Evolutionary conservation across 2,888 invertebrate species (phyloP).

Genomic region (Diploptera punctata): DNA sequence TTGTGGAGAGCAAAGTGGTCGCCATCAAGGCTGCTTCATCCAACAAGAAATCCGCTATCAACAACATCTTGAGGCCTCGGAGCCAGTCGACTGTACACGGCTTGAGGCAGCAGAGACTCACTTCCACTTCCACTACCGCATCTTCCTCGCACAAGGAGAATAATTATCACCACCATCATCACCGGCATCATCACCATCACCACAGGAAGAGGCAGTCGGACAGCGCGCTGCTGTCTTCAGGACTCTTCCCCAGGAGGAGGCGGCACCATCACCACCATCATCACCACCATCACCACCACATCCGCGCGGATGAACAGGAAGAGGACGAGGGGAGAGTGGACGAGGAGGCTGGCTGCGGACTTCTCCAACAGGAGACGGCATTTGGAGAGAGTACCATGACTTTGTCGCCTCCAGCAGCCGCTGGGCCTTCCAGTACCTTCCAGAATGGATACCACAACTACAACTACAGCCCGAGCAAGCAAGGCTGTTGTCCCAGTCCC

Average conservation of each 20-base stretch:
- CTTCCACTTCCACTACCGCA: conserved; percentile 55
- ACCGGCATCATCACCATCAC: conserved; percentile 46
- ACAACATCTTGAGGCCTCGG: conserved; percentile 18
- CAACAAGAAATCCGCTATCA: conserved; percentile 9
- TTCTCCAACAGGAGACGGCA: conserved; percentile 34
- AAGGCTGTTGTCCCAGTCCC: conserved; percentile 30
- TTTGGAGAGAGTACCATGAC: conserved; percentile 31
- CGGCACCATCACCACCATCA: conserved; percentile 42
- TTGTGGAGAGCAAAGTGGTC: conserved; percentile 75
- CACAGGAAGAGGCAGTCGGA: conserved; percentile 44
- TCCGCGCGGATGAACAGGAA: conserved; percentile 25
- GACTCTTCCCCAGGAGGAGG: conserved; percentile 38
- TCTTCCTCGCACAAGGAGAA: conserved; percentile 55
- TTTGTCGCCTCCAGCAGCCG: conserved; percentile 27
- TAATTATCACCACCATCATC: conserved; percentile 45
- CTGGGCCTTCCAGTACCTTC: conserved; percentile 26
- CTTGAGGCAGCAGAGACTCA: conserved; percentile 53
- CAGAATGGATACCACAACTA: conserved; percentile 34
- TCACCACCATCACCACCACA: conserved; percentile 45
- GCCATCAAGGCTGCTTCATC: conserved; percentile 58
- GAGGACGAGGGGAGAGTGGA: background rate
- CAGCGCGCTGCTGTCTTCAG: conserved; percentile 36
- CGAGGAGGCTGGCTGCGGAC: conserved; percentile 4
- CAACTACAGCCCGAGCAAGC: conserved; percentile 21
- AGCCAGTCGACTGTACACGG: conserved; percentile 25